These are phyloP conservation scores for Zeuzera pyrina DNA, from an alignment of 2,888 invertebrate species.

Conservation along the genomic window DNA sequence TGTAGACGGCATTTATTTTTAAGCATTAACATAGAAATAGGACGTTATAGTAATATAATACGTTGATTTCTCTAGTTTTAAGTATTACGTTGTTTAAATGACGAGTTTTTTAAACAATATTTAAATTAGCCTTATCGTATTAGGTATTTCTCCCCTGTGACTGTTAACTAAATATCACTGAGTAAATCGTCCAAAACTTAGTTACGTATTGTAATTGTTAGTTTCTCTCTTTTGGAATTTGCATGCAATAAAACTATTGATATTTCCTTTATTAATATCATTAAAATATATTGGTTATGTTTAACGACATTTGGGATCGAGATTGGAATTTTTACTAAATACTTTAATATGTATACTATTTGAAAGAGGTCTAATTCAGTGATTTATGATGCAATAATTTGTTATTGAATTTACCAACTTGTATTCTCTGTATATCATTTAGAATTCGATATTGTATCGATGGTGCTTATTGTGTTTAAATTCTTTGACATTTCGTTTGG, in stretches of 20 bases:
- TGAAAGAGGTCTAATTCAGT: too few relatives aligned
- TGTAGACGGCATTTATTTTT: slow-evolving; percentile 64
- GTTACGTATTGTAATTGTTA: slow-evolving; percentile 50
- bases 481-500: too few relatives aligned
- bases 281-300: too few relatives aligned
- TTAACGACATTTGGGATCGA: too few relatives aligned
- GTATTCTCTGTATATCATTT: too few relatives aligned
- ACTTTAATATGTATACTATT: too few relatives aligned
- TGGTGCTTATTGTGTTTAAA: too few relatives aligned
- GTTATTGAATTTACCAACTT: too few relatives aligned
- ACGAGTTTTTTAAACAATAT: slow-evolving; percentile 34
- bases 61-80: slow-evolving; percentile 67
- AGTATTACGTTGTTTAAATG: slow-evolving; percentile 54
- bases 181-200: slow-evolving; percentile 52
- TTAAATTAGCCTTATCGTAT: slow-evolving; percentile 22
- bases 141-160: slow-evolving; percentile 29
- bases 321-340: too few relatives aligned
- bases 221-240: slow-evolving; percentile 46
- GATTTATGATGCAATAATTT: too few relatives aligned
- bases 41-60: slow-evolving; percentile 71
- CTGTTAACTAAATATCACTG: slow-evolving; percentile 9
- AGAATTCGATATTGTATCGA: too few relatives aligned
- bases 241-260: slow-evolving; percentile 68
- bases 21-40: slow-evolving; percentile 65
- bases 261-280: too few relatives aligned